Evolutionary conservation across 2,888 invertebrate species (phyloP), one percentile per base, ranked within the genome.

Genomic region (Trissolcus brochymenae): DNA sequence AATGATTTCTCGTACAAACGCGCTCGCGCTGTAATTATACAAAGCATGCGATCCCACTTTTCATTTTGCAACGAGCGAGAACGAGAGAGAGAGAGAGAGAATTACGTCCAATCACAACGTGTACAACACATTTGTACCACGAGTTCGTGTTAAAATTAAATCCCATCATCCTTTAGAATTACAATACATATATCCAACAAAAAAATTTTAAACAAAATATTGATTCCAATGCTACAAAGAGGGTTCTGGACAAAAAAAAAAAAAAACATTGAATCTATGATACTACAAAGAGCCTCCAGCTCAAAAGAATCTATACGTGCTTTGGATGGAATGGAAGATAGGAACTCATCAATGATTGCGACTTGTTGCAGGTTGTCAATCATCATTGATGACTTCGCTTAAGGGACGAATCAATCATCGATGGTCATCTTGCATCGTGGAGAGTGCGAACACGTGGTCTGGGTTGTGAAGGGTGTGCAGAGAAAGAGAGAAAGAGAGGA

Each of bases 31-130:
- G n/a, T 76, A 71, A 76, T 76, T 66, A 54, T 66, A 56, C 62
- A 41, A 61, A 66, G 29, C 76, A 71, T 71, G 66, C 65, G 41
- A 71, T 55, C 71, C 70, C 66, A 71, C 66, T 66, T 66, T 75
- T 68, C 64, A 62, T 68, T 68, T 64, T 41, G 57, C 13, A 43
- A 35, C 35, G 9, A 35, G 35, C 35, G 35, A 35, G 35, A 11
- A 9, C 35, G 35, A 7, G 11, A 35, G 9, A 25, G 14, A 3
- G 3, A 35, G 35, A 35, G 35, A 35, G 25, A 60, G 56, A 67
- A 75, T 75, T 75, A 68, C 46, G 49, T 61, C 35, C 35, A 35
- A 35, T 35, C 35, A 35, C 9, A 35, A 11, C 35, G 35, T 35
- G 35, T 29, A 60, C 56, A 29, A 65, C 55, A 41, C 54, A 60